Percentiles rank a stretch among this genome's conserved stretches.
Evolutionary conservation across 2,888 invertebrate species (phyloP).

Genomic region (Troides helena): DNA sequence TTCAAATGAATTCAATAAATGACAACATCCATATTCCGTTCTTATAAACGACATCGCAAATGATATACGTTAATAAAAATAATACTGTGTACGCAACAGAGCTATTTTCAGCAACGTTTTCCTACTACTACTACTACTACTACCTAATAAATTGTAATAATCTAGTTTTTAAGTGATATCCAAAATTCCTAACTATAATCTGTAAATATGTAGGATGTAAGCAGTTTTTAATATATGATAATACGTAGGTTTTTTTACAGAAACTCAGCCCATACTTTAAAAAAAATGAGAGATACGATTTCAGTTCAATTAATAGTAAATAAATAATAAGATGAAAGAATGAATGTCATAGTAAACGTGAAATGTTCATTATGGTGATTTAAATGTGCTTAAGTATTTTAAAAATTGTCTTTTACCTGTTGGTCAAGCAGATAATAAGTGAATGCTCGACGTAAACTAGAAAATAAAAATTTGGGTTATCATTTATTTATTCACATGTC

Average conservation of each 20-base stretch:
- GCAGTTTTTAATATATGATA: too few relatives aligned
- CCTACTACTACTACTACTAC: too few relatives aligned
- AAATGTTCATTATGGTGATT: conserved; percentile 2
- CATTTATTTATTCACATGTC: conserved; percentile 28
- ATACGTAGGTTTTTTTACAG: too few relatives aligned
- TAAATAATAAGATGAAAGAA: background rate
- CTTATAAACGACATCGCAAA: too few relatives aligned
- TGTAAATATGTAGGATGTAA: too few relatives aligned
- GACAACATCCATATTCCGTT: background rate
- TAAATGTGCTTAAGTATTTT: conserved; percentile 9
- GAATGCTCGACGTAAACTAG: conserved; percentile 3
- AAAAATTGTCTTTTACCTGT: background rate
- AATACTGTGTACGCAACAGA: too few relatives aligned
- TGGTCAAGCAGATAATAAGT: conserved; percentile 1
- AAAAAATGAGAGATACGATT: background rate
- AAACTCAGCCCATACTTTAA: too few relatives aligned
- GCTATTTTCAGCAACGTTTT: too few relatives aligned
- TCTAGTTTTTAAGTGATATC: too few relatives aligned
- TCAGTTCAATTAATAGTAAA: background rate
- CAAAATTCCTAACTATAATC: too few relatives aligned
- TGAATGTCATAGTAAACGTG: background rate
- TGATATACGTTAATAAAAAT: too few relatives aligned
- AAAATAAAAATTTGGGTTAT: conserved; percentile 16
- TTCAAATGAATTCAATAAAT: conserved; percentile 10
- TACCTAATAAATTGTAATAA: too few relatives aligned